Evolutionary conservation across 1,140 invertebrate species (phyloP).

Genomic region (Sarcophaga bullata): DNA sequence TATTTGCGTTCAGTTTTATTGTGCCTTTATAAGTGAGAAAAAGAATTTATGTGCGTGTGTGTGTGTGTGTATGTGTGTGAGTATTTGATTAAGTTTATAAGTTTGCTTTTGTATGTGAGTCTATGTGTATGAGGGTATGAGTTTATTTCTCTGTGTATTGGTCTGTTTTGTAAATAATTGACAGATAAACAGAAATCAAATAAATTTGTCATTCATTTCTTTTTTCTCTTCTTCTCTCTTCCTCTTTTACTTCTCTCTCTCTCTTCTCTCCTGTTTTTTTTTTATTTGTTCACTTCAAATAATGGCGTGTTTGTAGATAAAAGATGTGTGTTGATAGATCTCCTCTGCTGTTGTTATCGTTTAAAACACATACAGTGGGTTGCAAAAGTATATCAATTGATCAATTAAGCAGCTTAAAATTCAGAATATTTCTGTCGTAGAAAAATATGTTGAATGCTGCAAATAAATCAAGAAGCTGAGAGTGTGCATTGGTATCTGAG

Average conservation of each 20-base stretch:
- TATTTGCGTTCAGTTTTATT: not conserved
- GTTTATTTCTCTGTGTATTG: not conserved
- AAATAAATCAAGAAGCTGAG: no score
- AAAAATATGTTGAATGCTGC: no score
- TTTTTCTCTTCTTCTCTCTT: not conserved
- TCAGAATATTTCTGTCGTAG: no score
- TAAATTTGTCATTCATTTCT: constrained; percentile 31
- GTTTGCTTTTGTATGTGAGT: constrained; percentile 2
- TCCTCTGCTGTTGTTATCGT: no score
- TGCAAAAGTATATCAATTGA: no score
- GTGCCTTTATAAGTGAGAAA: no score
- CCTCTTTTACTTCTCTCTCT: no score
- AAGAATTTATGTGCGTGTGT: not conserved
- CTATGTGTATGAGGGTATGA: constrained; percentile 1
- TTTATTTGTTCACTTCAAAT: not conserved
- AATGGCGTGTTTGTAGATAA: not conserved
- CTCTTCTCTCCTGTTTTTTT: no score
- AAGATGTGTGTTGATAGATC: not conserved
- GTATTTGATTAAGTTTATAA: not conserved
- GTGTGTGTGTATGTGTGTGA: not conserved
- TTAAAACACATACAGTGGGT: no score
- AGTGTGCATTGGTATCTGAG: no score
- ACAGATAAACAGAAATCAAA: constrained; percentile 30
- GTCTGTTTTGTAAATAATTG: constrained; percentile 2
- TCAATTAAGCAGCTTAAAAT: no score